Evolutionary conservation across 2,113 vertebrate species (phyloP).

Genomic region (Paracanthobrama guichenoti): DNA sequence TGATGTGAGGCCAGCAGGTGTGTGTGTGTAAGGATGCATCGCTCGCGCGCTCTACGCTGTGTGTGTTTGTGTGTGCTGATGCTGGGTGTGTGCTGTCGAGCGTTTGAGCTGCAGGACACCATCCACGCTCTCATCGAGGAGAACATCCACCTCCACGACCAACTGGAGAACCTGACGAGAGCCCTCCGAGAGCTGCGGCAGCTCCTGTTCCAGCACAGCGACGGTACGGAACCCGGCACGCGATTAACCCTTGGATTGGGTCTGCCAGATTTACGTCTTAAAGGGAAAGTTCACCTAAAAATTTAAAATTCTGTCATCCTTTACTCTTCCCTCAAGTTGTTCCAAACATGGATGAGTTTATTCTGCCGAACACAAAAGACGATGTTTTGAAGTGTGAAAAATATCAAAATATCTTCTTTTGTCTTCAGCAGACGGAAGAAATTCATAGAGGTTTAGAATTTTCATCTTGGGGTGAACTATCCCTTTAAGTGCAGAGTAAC

Average conservation of each 20-base stretch:
- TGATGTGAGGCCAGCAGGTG: background rate
- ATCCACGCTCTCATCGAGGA: slow-evolving; percentile 79
- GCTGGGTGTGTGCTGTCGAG: slow-evolving; percentile 50
- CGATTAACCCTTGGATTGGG: too few relatives aligned
- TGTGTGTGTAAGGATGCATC: slow-evolving; percentile 16
- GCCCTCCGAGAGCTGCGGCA: slow-evolving; percentile 72
- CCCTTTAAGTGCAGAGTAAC: background rate
- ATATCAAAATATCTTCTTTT: too few relatives aligned
- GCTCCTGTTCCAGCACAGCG: slow-evolving; percentile 73
- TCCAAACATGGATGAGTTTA: too few relatives aligned
- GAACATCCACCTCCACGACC: slow-evolving; percentile 79
- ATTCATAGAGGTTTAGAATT: too few relatives aligned
- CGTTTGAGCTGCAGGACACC: slow-evolving; percentile 81
- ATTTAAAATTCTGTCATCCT: too few relatives aligned
- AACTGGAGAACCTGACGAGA: slow-evolving; percentile 78
- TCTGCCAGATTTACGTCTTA: too few relatives aligned
- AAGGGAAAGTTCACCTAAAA: too few relatives aligned
- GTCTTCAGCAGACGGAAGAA: too few relatives aligned
- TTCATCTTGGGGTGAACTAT: too few relatives aligned
- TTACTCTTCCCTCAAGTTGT: too few relatives aligned
- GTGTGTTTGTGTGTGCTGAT: slow-evolving; percentile 35
- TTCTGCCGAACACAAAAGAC: too few relatives aligned
- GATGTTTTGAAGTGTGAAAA: too few relatives aligned
- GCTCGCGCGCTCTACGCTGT: background rate
- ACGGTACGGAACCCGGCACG: slow-evolving; percentile 61